phyloP scores from a whole-genome alignment of 2,113 vertebrate species.

The Saguinus midas region DNA sequence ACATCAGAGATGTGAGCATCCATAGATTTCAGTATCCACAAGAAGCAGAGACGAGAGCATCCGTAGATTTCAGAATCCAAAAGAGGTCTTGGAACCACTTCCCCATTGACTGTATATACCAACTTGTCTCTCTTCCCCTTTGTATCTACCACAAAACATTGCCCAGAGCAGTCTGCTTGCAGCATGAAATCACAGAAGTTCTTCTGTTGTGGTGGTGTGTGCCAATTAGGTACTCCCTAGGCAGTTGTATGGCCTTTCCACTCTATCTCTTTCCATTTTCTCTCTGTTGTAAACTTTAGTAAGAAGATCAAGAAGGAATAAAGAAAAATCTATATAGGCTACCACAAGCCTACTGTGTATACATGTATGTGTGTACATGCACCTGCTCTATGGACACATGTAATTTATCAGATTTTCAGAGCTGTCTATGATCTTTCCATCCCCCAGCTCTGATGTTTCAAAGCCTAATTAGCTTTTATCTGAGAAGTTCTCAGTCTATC shows the following conservation, averaged over 20 bases:
- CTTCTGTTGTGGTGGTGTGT: background rate
- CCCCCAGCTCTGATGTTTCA: background rate
- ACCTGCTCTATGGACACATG: too few species aligned
- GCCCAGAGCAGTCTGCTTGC: background rate
- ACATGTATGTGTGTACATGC: background rate
- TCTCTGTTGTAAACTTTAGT: background rate
- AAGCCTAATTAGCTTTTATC: background rate
- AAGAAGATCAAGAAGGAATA: background rate
- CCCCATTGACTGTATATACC: background rate
- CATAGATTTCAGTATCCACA: background rate
- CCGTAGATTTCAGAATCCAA: background rate
- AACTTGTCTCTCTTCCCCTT: background rate
- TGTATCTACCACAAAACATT: background rate
- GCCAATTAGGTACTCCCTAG: background rate
- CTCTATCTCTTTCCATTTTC: background rate
- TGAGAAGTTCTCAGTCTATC: background rate
- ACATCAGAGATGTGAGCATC: background rate
- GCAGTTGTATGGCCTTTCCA: background rate
- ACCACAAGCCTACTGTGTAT: background rate
- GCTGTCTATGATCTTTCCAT: background rate
- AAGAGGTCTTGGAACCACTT: background rate
- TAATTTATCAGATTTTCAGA: background rate
- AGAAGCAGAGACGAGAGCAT: background rate
- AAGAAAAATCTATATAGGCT: background rate
- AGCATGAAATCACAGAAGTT: rapidly evolving